Evolutionary conservation across 2,888 invertebrate species (phyloP), one percentile per base, ranked within the genome.

Genomic region (Schizaphis graminum): DNA sequence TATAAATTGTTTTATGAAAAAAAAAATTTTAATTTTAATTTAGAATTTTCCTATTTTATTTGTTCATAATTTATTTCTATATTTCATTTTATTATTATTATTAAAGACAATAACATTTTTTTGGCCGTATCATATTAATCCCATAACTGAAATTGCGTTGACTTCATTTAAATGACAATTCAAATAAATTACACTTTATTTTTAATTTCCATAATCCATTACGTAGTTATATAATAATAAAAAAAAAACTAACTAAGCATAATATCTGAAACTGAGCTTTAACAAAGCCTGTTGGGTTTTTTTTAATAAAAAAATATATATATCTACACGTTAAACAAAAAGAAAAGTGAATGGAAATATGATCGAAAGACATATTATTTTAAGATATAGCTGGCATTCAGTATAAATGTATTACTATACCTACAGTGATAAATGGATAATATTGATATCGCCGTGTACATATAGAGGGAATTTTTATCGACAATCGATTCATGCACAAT

Each of bases 171-270:
- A 88, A 88, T 53, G 88, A 35, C 35, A 88, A 26, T 53, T 53
- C 53, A 24, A 88, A 53, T 53, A 35, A 21, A 53, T 35, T 35
- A 67, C 35, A 53, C 35, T 53, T 53, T 35, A 56, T 53, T 88
- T 88, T 88, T 35, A 24, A 88, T 88, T 53, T 53, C 88, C 88
- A 88, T 88, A 88, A 88, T 53, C 53, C 53, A 88, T 53, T 35
- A 88, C 21, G 67, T n/a, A n/a, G n/a, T 67, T n/a, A n/a, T n/a
- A 67, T 61, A 67, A n/a, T 2, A n/a, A n/a, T n/a, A n/a, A 1
- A 7, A 67, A 67, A 35, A 67, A 67, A 67, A n/a, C 13, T n/a
- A 67, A 67, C 67, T n/a, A 16, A 67, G 67, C 67, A n/a, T 35
- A 16, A n/a, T 35, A 67, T 67, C n/a, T 67, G 35, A 67, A n/a